Evolutionary conservation across 2,113 vertebrate genomes (phyloP).

Genomic region (Prionailurus viverrinus): DNA sequence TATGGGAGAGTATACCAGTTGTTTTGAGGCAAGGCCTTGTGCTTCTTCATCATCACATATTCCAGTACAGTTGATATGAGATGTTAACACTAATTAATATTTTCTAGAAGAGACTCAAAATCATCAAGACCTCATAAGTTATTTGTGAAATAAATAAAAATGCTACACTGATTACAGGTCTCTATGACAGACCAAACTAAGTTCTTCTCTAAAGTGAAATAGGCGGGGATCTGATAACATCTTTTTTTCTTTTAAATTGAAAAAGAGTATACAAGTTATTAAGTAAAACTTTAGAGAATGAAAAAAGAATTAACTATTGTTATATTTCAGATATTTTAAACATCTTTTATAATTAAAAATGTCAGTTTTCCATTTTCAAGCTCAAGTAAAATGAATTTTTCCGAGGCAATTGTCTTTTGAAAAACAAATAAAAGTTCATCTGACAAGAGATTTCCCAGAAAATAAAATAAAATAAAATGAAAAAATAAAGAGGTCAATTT

Average conservation of each 20-base stretch:
- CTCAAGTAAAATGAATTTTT: constrained; percentile 33
- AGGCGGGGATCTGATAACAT: background rate
- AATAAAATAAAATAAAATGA: constrained; percentile 26
- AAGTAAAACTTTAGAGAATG: constrained; percentile 25
- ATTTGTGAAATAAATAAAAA: background rate
- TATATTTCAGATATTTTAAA: constrained; percentile 47
- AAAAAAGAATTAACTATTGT: background rate
- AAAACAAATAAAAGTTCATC: background rate
- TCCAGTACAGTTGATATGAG: background rate
- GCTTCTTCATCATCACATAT: background rate
- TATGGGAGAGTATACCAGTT: background rate
- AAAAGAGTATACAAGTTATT: background rate
- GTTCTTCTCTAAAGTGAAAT: constrained; percentile 26
- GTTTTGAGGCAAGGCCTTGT: background rate
- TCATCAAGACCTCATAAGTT: background rate
- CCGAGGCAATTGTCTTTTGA: background rate
- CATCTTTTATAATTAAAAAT: constrained; percentile 19
- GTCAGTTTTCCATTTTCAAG: background rate
- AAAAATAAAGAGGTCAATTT: background rate
- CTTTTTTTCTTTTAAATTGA: background rate
- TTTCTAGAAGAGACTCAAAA: background rate
- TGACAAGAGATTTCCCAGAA: background rate
- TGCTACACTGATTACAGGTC: background rate
- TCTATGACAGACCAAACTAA: background rate
- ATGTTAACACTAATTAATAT: background rate